Evolutionary conservation across 1,140 invertebrate species (phyloP).

Genomic region (Stegodyphus mimosarum): DNA sequence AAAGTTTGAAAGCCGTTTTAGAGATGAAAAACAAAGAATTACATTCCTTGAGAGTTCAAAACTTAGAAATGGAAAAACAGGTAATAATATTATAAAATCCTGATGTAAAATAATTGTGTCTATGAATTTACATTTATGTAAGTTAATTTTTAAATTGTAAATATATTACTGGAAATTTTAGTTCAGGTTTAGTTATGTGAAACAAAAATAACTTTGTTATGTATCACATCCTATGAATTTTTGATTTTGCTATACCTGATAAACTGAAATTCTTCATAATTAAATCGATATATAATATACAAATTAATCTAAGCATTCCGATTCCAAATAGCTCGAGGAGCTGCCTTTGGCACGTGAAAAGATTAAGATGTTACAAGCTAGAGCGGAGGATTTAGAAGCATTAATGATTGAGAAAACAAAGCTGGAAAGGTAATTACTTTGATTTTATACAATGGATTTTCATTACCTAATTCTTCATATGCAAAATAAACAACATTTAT

Average conservation of each 20-base stretch:
- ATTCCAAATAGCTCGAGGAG: constrained; percentile 67
- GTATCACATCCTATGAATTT: too few relatives aligned
- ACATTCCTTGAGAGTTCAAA: constrained; percentile 58
- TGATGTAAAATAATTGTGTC: too few relatives aligned
- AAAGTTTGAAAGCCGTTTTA: constrained; percentile 63
- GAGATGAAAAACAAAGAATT: constrained; percentile 63
- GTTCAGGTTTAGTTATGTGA: too few relatives aligned
- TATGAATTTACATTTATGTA: too few relatives aligned
- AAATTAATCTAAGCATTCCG: too few relatives aligned
- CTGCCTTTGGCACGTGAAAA: constrained; percentile 69
- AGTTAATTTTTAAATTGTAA: too few relatives aligned
- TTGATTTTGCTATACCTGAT: too few relatives aligned
- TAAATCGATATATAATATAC: too few relatives aligned
- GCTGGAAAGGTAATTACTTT: constrained; percentile 49
- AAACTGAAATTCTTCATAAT: too few relatives aligned
- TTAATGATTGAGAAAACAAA: constrained; percentile 74
- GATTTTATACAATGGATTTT: not conserved
- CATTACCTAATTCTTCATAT: not conserved
- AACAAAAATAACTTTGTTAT: too few relatives aligned
- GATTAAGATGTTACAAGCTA: constrained; percentile 73
- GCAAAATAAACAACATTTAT: not conserved
- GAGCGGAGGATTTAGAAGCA: constrained; percentile 77
- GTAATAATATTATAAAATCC: not conserved
- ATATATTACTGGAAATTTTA: too few relatives aligned
- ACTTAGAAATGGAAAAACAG: constrained; percentile 58